These are phyloP conservation scores for Enteromius paludinosus DNA, from an alignment of 2,797 vertebrate species.

Conservation along the genomic window DNA sequence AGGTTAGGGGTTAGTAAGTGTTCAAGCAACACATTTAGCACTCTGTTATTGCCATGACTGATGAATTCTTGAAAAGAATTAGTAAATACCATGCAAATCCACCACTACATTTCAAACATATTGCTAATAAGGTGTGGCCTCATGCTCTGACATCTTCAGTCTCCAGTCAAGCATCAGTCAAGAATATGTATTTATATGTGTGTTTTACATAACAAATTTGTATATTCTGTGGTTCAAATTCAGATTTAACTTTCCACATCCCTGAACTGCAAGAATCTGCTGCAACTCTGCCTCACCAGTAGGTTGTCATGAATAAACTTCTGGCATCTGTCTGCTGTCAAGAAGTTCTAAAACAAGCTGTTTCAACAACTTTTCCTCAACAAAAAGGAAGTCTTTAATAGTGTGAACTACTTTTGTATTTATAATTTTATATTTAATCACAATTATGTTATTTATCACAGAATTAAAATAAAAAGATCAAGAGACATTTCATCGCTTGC, in stretches of 20 bases:
- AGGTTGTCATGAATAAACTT: background rate
- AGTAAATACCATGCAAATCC: background rate
- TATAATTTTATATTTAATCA: background rate
- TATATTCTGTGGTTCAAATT: background rate
- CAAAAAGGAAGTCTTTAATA: background rate
- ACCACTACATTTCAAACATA: background rate
- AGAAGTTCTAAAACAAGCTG: background rate
- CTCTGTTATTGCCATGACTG: background rate
- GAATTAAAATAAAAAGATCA: background rate
- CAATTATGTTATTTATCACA: background rate
- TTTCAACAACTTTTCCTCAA: background rate
- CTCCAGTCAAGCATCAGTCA: background rate
- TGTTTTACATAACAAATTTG: no score
- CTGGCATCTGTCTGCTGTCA: background rate
- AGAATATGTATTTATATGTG: background rate
- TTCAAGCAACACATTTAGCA: background rate
- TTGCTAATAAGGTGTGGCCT: background rate
- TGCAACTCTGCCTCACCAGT: background rate
- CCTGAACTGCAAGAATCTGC: background rate
- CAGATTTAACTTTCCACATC: background rate
- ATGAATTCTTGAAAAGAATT: background rate
- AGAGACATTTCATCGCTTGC: background rate
- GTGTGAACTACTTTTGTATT: background rate
- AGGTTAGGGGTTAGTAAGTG: background rate
- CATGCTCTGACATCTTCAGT: background rate